Conservation (phyloP, 37 sponge, comb jelly and placozoan genomes). For the Ephydatia muelleri region DNA sequence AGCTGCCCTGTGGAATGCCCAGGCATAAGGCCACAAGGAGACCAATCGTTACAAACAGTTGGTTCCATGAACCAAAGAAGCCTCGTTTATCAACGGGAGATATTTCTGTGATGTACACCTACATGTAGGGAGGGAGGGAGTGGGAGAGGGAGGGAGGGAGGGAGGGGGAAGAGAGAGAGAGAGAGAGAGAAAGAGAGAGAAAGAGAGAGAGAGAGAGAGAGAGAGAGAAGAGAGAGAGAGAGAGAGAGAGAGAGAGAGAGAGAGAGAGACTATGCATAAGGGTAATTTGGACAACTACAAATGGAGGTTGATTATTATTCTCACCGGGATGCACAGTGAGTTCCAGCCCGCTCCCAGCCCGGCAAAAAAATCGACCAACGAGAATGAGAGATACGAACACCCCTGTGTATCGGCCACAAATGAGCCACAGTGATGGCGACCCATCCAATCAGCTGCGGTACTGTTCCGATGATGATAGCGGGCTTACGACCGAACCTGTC, state of each 20-base stretch:
- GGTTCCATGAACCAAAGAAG: slow-evolving; percentile 44
- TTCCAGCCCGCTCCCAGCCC: slow-evolving; percentile 66
- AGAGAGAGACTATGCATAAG: neutral
- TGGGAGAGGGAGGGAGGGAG: slow-evolving; percentile 2
- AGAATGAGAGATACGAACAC: slow-evolving; percentile 16
- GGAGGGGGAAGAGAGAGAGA: too few species aligned
- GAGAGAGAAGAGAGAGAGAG: neutral
- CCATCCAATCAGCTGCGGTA: slow-evolving; percentile 60
- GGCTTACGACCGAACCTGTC: slow-evolving; percentile 53
- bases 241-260: neutral
- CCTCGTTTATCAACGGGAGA: slow-evolving; percentile 41
- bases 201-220: neutral
- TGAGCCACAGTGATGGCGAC: slow-evolving; percentile 17
- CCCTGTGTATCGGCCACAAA: neutral
- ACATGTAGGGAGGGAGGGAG: neutral
- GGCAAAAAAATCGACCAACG: slow-evolving; percentile 41
- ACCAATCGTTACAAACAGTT: slow-evolving; percentile 11
- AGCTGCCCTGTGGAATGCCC: neutral
- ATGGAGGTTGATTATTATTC: neutral
- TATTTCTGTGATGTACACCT: slow-evolving; percentile 69
- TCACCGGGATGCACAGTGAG: slow-evolving; percentile 52
- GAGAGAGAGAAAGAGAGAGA: neutral
- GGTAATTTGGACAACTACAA: neutral
- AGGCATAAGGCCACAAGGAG: neutral
- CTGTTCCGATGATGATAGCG: slow-evolving; percentile 32